Percentiles rank a stretch among this genome's conserved stretches.
Evolutionary conservation across 2,113 vertebrate species (phyloP).

Genomic region (Geothlypis trichas): DNA sequence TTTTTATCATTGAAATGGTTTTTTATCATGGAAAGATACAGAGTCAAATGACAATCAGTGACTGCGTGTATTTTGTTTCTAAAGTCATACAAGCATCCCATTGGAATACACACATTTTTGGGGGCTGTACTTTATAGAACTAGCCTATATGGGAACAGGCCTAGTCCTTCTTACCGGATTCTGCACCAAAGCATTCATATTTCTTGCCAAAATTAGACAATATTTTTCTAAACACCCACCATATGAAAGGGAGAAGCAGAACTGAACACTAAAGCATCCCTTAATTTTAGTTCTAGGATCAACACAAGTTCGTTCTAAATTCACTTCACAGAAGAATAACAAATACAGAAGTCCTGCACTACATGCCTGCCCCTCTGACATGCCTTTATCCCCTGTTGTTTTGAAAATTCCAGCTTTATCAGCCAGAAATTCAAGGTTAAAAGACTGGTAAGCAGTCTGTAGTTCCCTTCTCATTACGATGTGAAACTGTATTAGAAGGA

Average conservation of each 20-base stretch:
- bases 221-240: not conserved
- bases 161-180: not conserved
- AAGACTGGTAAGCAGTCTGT: not conserved
- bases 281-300: not conserved
- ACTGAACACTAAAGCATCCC: not conserved
- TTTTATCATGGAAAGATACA: not conserved
- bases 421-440: not conserved
- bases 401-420: not conserved
- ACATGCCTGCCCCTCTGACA: not conserved
- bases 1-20: not conserved
- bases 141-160: not conserved
- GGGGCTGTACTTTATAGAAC: not conserved
- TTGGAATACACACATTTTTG: not conserved
- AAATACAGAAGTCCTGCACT: not conserved
- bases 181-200: not conserved
- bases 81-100: not conserved
- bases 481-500: not conserved
- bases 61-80: not conserved
- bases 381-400: not conserved
- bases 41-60: not conserved
- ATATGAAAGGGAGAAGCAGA: not conserved
- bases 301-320: not conserved
- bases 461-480: not conserved
- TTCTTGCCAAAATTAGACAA: not conserved
- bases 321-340: not conserved